Evolutionary conservation across 2,113 vertebrate genomes (phyloP), one percentile per base, ranked within the genome.

Genomic region (Takifugu flavidus): DNA sequence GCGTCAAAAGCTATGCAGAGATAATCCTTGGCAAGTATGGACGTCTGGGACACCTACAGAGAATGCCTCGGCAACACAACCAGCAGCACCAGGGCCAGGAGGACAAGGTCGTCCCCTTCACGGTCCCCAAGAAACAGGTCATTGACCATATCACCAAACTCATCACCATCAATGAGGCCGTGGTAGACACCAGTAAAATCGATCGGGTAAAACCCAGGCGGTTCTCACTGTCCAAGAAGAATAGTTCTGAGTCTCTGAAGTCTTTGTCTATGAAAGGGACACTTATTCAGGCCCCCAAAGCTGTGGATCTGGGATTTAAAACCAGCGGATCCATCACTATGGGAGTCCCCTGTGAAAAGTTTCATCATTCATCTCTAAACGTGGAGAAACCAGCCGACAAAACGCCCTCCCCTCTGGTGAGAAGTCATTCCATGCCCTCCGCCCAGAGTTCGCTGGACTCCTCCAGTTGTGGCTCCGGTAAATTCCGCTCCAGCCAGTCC

Each of bases 71-170:
- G 82, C 91, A 67, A 71, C 94, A 87, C 59, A 92, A 39, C 74
- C 91, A 62, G 85, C 90, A 78, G 81, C 45, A 83, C 15, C 65
- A 83, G 46, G 83, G 80, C 59, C 79, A 94, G 71, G 95, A 96
- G 67, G 89, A 93, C 55, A 93, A 82, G 65, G 82, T 27, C 62
- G 80, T 93, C 58, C 91, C 93, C 0, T 88, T 98, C 75, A 93
- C 92, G 15, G 92, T 96, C 72, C 95, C 95, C 68, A 93, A 96
- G 79, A 96, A 94, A 1, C 95, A 98, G 85, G 95, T 98, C 63
- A 98, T 98, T 1, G 96, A 98, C 78, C 96, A 98, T 85, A 98
- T 98, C 84, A 98, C 96, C 50, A 98, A 98, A 80, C 94, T 98
- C 66, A 98, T 98, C 67, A 98, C 96, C 26, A 98, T 96, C 87